A percentile compares a stretch with the other conserved stretches of the same genome.
These are phyloP conservation scores for Drosophila birchii DNA, from an alignment of 2,888 invertebrate genomes.

Conservation along the genomic window DNA sequence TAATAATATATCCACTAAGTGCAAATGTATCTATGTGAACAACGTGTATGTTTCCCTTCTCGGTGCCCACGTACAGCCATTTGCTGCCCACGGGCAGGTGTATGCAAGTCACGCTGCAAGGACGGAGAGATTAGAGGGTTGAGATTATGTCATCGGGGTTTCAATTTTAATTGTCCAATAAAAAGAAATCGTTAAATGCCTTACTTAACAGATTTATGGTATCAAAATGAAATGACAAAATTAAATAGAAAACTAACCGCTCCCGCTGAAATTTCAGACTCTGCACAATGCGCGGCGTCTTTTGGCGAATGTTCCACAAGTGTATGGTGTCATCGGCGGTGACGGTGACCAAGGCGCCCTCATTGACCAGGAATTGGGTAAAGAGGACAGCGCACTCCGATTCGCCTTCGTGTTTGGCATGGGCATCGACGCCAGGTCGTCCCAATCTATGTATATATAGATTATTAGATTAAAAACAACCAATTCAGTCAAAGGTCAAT, in stretches of 20 bases:
- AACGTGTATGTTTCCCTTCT: slow-evolving; percentile 98
- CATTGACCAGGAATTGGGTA: slow-evolving; percentile 97
- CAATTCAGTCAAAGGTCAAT: background rate
- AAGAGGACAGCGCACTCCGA: slow-evolving; percentile 89
- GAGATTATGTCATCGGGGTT: slow-evolving; percentile 16
- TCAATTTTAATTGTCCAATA: background rate
- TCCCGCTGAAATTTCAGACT: slow-evolving; percentile 98
- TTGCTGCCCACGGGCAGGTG: slow-evolving; percentile 98
- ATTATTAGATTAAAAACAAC: too few species aligned
- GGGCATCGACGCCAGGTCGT: slow-evolving; percentile 98
- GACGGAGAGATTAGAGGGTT: background rate
- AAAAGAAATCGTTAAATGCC: background rate
- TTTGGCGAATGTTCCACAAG: slow-evolving; percentile 98
- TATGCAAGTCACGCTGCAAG: slow-evolving; percentile 94
- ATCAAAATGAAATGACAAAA: background rate
- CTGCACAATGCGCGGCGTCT: slow-evolving; percentile 96
- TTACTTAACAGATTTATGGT: background rate
- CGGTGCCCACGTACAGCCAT: slow-evolving; percentile 99
- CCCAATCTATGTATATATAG: slow-evolving; percentile 90
- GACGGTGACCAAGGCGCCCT: slow-evolving; percentile 97
- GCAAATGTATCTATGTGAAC: slow-evolving; percentile 98
- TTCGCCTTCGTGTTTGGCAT: slow-evolving; percentile 92
- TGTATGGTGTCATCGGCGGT: slow-evolving; percentile 98
- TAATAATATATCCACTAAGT: slow-evolving; percentile 98
- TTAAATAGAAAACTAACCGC: slow-evolving; percentile 86